These are phyloP conservation scores for Zoanthus sociatus DNA, from an alignment of 92 coral and sea anemone genomes.

Conservation along the genomic window DNA sequence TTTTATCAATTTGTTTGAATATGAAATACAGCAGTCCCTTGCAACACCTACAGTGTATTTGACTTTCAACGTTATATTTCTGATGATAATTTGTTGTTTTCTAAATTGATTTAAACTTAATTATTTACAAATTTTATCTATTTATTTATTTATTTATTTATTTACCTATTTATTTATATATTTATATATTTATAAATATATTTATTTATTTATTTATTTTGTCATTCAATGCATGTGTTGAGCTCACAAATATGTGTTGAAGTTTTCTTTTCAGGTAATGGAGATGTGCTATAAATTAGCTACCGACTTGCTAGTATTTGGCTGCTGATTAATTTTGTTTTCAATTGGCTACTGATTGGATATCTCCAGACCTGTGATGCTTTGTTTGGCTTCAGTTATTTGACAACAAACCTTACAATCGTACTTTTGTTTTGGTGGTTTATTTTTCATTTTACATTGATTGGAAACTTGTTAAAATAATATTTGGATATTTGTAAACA, in stretches of 20 bases:
- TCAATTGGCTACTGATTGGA: not conserved
- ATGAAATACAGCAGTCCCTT: constrained; percentile 36
- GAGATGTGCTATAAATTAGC: not conserved
- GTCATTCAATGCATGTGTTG: not conserved
- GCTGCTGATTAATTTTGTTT: not conserved
- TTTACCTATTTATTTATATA: no score
- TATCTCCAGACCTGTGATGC: constrained; percentile 7
- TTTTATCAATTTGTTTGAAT: not conserved
- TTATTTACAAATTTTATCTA: not conserved
- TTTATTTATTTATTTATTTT: no score
- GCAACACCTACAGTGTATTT: constrained; percentile 39
- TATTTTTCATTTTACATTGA: constrained; percentile 9
- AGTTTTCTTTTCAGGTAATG: constrained; percentile 2
- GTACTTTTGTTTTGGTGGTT: not conserved
- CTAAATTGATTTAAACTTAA: not conserved
- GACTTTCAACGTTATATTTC: not conserved
- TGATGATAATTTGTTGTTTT: not conserved
- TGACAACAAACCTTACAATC: not conserved
- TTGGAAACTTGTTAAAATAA: not conserved
- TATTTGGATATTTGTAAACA: constrained; percentile 10
- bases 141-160: constrained; percentile 13
- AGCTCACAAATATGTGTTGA: constrained; percentile 8
- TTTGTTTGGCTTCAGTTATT: constrained; percentile 17
- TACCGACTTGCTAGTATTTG: not conserved
- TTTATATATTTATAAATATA: no score